Evolutionary conservation across 2,888 invertebrate genomes (phyloP).

Genomic region (Sepiola atlantica): DNA sequence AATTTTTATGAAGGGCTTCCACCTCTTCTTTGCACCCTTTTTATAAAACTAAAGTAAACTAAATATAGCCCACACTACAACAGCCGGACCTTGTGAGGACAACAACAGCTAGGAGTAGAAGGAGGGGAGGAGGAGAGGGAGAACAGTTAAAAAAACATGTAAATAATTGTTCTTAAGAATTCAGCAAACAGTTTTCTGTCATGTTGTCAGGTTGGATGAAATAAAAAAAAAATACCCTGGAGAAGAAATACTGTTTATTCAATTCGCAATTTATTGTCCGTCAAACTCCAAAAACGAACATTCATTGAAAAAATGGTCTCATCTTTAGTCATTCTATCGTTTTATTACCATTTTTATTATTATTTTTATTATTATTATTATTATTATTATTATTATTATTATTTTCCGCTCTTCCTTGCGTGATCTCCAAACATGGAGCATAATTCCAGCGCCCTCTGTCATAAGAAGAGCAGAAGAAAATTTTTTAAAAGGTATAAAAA

Average conservation of each 20-base stretch:
- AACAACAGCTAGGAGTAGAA: no score
- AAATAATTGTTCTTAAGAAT: neutral
- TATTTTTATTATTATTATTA: neutral
- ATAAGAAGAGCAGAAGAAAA: neutral
- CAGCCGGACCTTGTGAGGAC: no score
- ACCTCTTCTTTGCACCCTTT: no score
- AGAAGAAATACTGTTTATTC: neutral
- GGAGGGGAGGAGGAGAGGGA: no score
- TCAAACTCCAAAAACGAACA: neutral
- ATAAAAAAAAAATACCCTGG: neutral
- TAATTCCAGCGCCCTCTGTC: neutral
- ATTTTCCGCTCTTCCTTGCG: neutral
- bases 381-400: neutral
- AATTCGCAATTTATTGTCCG: neutral
- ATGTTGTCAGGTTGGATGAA: neutral
- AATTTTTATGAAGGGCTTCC: no score
- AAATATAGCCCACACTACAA: no score
- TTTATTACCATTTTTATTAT: neutral
- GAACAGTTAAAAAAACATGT: no score
- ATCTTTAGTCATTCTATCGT: no score
- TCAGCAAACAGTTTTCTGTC: neutral
- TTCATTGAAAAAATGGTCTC: neutral
- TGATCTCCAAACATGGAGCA: neutral
- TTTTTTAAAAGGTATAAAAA: neutral
- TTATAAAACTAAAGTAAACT: no score